Evolutionary conservation across 2,797 vertebrate species (phyloP).

Genomic region (Fratercula arctica): DNA sequence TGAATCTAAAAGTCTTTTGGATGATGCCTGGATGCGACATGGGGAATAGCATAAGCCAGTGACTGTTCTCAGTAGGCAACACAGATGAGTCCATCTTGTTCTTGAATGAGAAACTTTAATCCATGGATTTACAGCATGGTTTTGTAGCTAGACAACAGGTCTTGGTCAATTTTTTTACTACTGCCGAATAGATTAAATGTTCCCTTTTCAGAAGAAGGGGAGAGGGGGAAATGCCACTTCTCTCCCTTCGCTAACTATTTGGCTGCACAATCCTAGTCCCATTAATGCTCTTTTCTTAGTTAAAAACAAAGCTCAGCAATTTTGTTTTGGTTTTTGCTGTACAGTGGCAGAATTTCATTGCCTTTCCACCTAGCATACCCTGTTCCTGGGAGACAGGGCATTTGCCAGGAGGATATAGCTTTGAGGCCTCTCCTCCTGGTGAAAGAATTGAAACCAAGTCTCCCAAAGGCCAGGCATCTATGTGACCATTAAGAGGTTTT

Average conservation of each 20-base stretch:
- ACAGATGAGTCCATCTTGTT: neutral
- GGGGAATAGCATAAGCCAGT: neutral
- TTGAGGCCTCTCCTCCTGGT: neutral
- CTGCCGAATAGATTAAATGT: neutral
- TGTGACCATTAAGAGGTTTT: neutral
- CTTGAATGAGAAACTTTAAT: neutral
- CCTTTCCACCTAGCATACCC: neutral
- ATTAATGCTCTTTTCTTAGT: neutral
- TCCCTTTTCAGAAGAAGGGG: neutral
- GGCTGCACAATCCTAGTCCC: neutral
- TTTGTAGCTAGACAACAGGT: neutral
- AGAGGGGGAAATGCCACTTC: neutral
- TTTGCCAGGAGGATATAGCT: neutral
- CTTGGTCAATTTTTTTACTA: neutral
- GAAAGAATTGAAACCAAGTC: neutral
- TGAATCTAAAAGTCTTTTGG: neutral
- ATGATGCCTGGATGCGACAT: neutral
- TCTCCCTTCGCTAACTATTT: neutral
- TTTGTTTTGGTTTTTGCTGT: neutral
- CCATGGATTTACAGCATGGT: accelerated
- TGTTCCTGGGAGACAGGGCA: neutral
- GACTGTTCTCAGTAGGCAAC: neutral
- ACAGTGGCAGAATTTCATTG: neutral
- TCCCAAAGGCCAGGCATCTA: neutral
- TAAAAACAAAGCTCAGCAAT: neutral